Evolutionary conservation across 1,140 invertebrate genomes (phyloP), one percentile per base, ranked within the genome.

Genomic region (Magallana ariakensis): DNA sequence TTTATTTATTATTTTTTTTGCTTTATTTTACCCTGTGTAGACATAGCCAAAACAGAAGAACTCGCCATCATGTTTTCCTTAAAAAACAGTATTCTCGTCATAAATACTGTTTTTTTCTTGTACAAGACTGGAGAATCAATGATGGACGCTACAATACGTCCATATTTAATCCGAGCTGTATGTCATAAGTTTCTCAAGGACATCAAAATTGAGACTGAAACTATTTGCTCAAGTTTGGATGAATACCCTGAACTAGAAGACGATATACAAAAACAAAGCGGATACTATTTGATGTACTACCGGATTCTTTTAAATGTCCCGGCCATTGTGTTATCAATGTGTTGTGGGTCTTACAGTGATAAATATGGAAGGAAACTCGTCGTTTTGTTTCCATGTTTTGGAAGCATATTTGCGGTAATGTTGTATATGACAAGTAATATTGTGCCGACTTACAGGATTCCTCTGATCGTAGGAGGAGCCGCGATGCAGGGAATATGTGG

Each of bases 321-420:
- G 0, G 93, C 94, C 26, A 90, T 94, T 10, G 62, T 94, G 66
- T 87, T 95, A 1, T 91, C 92, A 26, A 88, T 95, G 22, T 93
- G 94, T 83, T 94, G 93, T 85, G 94, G 94, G 7, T 92, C 94
- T 8, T 95, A 94, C 92, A 94, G 94, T 83, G 94, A 95, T 86
- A 89, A 87, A 46, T 89, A 93, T 54, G 94, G 94, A 10, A 89
- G 94, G 80, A 94, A 94, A 90, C 84, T 94, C 16, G 94, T 93
- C 2, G 92, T 94, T 89, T 92, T 95, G 87, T 80, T 94, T 13
- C 92, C 94, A 9, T 92, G 92, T 86, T 54, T 94, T n/a, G 94
- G 94, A 5, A 93, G 91, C 57, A 89, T 93, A 0, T 84, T 94
- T 2, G 93, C 92, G 0, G 93, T 94, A 10, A 15, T 93, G 16